Base-by-base conservation (phyloP, 2,797 vertebrate genomes). In the Cetoscarus ocellatus region DNA sequence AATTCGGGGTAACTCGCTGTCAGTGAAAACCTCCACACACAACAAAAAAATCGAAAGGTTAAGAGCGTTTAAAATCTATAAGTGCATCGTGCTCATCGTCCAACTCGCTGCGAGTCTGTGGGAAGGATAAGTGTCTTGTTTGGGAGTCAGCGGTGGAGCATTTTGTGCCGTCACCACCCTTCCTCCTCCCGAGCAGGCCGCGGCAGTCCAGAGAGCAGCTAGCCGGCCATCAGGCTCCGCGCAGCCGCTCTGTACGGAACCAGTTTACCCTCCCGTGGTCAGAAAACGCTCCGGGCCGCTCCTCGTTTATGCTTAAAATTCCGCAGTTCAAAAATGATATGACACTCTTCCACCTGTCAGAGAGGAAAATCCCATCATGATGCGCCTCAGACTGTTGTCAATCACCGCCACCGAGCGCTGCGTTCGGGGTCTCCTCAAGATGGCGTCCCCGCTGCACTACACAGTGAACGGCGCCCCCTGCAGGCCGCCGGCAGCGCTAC, bases 141-240 rank as follows among this genome's bases (percentile, higher is more conserved):
- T 57, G 83, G 82, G 82, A 86, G 84, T 92, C 88, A 93, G 86
- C 88, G 92, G 82, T 73, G 48, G 83, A 88, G 91, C 93, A 94
- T 94, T 88, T 84, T 93, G 91, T 90, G 84, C 88, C 88, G 92
- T 92, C 92, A 91, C 92, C 91, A 88, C 93, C 91, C 92, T 92
- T 93, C 91, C 91, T 91, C 90, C 84, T 90, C 88, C 85, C 68
- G 80, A 85, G 80, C 90, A 93, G 93, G 91, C 92, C 93, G 88
- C 91, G 86, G 88, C 8, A 90, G 88, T 86, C 84, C 82, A 80
- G 64, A 64, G 80, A 86, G 78, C 80, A 83, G 87, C 83, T 92
- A 93, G 77, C 91, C 87, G 78, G 90, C 90, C 91, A 92, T 92
- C 83, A 56, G 79, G 77, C 81, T 76, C 71, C 70, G 71, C 54